Evolutionary conservation across 2,113 vertebrate species (phyloP), one percentile per base, ranked within the genome.

Genomic region (Donacobius atricapilla): DNA sequence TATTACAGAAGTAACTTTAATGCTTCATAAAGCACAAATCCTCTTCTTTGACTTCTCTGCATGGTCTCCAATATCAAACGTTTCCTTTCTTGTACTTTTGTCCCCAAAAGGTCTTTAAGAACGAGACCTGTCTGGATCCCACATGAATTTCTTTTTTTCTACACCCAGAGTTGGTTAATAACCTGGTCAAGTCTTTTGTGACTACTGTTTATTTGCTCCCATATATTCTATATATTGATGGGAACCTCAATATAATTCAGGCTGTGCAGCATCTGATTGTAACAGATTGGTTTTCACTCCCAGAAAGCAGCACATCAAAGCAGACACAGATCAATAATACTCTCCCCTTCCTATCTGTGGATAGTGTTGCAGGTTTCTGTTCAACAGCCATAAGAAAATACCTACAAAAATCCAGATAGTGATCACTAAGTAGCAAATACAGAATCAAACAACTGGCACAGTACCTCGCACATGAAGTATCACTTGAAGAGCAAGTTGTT

Each of bases 241-340:
- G 78, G 85, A 90, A 94, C 75, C 93, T 97, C 92, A 83, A 66
- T 88, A 90, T 94, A 95, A 94, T 93, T 93, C 94, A 86, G 90
- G 12, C 84, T 92, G 85, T 90, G 89, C 77, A 89, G 81, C 58
- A 82, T 87, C 91, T 94, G 94, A 89, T 95, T 94, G 91, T 91
- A 94, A 82, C 56, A 56, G 80, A 95, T 83, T 94, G 91, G 85
- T 83, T 96, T 97, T 92, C 68, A 66, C 47, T 96, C 90, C 79
- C 79, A 90, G 93, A 90, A 96, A 93, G 84, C 63, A 88, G 75
- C 63, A 93, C 88, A 95, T 95, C 94, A 91, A 96, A 96, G 93
- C 82, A 91, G 71, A 77, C 58, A 58, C 33, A 94, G 90, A 96
- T 94, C 95, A 83, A 95, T 96, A 93, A 83, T 93, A 66, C 57